phyloP scores from a whole-genome alignment of 2,888 invertebrate genomes.

The Trissoscelio sp. region DNA sequence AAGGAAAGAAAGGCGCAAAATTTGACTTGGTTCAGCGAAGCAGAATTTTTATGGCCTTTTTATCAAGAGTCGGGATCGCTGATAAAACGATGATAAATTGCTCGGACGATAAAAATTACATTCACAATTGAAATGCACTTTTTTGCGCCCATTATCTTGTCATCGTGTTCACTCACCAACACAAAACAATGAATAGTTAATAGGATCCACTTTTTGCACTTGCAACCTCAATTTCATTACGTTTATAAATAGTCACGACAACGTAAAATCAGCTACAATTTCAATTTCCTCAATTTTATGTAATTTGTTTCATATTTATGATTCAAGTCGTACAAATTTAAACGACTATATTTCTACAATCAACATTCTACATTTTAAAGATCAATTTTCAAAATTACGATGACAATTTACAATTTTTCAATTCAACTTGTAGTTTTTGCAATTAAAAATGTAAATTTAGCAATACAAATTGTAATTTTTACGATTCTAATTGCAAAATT shows the following conservation, averaged over 20 bases:
- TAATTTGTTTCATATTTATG: no score
- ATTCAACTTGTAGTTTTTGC: no score
- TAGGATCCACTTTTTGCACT: constrained; percentile 63
- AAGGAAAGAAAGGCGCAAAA: constrained; percentile 8
- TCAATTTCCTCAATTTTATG: no score
- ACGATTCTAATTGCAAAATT: no score
- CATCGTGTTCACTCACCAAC: constrained; percentile 50
- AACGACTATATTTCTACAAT: no score
- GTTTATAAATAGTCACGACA: constrained; percentile 50
- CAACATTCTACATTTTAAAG: no score
- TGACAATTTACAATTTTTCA: no score
- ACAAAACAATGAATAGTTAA: constrained; percentile 61
- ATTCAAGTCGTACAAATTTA: no score
- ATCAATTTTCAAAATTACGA: no score
- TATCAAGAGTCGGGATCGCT: constrained; percentile 38
- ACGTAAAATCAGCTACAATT: constrained; percentile 18
- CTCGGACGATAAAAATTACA: constrained; percentile 49
- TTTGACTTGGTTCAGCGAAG: constrained; percentile 27
- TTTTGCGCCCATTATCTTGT: constrained; percentile 55
- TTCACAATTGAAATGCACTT: constrained; percentile 58
- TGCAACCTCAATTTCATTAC: constrained; percentile 55
- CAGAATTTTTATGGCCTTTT: constrained; percentile 34
- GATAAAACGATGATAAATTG: constrained; percentile 58
- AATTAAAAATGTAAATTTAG: no score
- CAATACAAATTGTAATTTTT: no score